These are phyloP conservation scores for Latrodectus elegans DNA, from an alignment of 2,888 invertebrate genomes.

Conservation along the genomic window DNA sequence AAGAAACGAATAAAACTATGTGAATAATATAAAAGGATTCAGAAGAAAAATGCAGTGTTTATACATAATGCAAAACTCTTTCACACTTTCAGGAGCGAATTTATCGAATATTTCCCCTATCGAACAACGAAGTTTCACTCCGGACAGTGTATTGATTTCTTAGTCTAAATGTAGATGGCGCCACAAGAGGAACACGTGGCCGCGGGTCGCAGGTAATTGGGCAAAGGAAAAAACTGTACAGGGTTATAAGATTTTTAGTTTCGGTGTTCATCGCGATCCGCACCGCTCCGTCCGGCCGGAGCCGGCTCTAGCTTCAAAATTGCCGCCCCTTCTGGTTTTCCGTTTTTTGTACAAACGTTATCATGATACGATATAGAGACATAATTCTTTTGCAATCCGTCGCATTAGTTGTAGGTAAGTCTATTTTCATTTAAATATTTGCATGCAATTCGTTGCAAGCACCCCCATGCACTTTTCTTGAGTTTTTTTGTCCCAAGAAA, in stretches of 20 bases:
- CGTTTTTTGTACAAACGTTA: constrained; percentile 22
- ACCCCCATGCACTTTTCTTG: too few relatives aligned
- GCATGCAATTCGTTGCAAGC: neutral
- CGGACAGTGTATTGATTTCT: neutral
- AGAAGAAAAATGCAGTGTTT: too few relatives aligned
- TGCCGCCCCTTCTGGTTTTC: constrained; percentile 10
- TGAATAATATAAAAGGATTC: too few relatives aligned
- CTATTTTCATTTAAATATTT: neutral
- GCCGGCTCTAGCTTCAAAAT: constrained; percentile 32
- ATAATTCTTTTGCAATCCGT: constrained; percentile 39
- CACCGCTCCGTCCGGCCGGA: constrained; percentile 33
- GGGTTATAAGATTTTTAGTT: constrained; percentile 56
- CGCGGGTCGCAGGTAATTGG: constrained; percentile 37
- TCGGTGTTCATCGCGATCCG: constrained; percentile 41
- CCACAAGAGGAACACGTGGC: constrained; percentile 45
- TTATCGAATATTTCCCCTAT: too few relatives aligned
- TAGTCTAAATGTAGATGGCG: constrained; percentile 34
- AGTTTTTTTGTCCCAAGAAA: too few relatives aligned
- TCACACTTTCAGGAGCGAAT: too few relatives aligned
- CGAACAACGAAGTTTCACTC: neutral
- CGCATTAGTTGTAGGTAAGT: constrained; percentile 55
- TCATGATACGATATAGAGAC: constrained; percentile 37
- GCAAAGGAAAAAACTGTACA: constrained; percentile 39
- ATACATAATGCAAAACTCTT: too few relatives aligned
- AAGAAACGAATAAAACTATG: too few relatives aligned